Evolutionary conservation across 2,797 vertebrate genomes (phyloP), one percentile per base, ranked within the genome.

Genomic region (Hafferia zeledoni): DNA sequence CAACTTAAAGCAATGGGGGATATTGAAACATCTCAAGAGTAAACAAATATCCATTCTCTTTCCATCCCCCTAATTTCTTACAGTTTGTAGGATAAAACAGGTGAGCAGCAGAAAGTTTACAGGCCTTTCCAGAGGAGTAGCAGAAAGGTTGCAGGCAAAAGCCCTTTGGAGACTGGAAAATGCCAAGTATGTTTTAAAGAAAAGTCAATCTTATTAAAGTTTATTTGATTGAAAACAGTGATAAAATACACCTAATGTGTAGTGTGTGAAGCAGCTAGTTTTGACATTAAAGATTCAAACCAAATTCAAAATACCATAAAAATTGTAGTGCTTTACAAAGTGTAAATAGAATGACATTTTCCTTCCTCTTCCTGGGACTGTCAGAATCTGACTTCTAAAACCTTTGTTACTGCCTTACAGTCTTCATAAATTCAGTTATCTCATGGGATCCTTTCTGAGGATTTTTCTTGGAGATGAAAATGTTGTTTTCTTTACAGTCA

Each of bases 401-500:
- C 20, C 63, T 13, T 3, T 59, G 15, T 82, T 74, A 27, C 65
- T 94, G 61, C 90, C 33, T 89, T 83, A 8, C 14, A 65, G 30
- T 35, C 41, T 70, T 27, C 37, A 49, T 50, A 86, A 71, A 84
- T 52, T 72, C 31, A 67, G 33, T 18, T 37, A 63, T 19, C 64
- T 84, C 83, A n/a, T 56, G 71, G 81, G 68, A 82, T 37, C 44
- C 24, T 64, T 80, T 69, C 63, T 56, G 52, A 86, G 63, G 56
- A 30, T 24, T 85, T 76, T 91, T 92, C 55, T 74, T 74, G 35
- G 37, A 85, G 88, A 74, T 56, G 85, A 83, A 94, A 93, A 79
- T 72, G 5, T 69, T 91, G 41, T 80, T 96, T 95, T 94, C 70
- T 92, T 95, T 86, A 63, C 23, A 50, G 60, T 87, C 31, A 88